Percentiles rank a stretch among this genome's conserved stretches.
phyloP scores from a whole-genome alignment of 2,113 vertebrate genomes.

The Oxyruncus cristatus region DNA sequence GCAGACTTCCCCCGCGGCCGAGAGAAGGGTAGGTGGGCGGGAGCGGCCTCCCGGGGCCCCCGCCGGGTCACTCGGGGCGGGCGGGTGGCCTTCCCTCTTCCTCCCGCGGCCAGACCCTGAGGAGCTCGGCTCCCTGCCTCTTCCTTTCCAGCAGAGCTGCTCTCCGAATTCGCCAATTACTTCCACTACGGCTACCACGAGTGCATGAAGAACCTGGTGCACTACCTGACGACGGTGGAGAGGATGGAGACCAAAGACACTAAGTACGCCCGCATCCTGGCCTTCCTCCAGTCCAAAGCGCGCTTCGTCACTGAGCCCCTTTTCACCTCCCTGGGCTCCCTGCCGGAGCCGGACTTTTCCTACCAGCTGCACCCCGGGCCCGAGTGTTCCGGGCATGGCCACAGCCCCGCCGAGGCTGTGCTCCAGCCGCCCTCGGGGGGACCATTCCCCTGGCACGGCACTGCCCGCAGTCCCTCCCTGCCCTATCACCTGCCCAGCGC shows the following conservation, averaged over 20 bases:
- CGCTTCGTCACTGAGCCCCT: slow-evolving; percentile 84
- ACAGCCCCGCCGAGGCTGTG: slow-evolving; percentile 77
- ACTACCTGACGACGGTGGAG: slow-evolving; percentile 96
- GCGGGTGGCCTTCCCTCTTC: not conserved
- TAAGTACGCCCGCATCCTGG: slow-evolving; percentile 93
- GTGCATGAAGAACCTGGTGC: slow-evolving; percentile 98
- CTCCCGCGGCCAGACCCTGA: not conserved
- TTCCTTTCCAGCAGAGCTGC: slow-evolving; percentile 80
- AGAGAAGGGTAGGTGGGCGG: slow-evolving; percentile 85
- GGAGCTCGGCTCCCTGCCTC: not conserved
- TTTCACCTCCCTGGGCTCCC: slow-evolving; percentile 75
- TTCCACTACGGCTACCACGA: slow-evolving; percentile 98
- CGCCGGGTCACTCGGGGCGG: not conserved
- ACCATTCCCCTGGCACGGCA: slow-evolving; percentile 84
- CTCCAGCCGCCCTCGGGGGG: slow-evolving; percentile 81
- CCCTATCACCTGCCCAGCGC: slow-evolving; percentile 77
- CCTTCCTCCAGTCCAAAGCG: slow-evolving; percentile 95
- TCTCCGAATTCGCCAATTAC: slow-evolving; percentile 98
- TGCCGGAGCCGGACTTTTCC: slow-evolving; percentile 85
- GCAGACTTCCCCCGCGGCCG: slow-evolving; percentile 92
- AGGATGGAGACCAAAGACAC: slow-evolving; percentile 95
- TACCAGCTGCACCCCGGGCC: slow-evolving; percentile 82
- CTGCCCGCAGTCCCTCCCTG: slow-evolving; percentile 78
- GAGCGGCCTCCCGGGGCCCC: not conserved
- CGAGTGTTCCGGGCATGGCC: slow-evolving; percentile 77